A percentile compares a stretch with the other conserved stretches of the same genome.
These are phyloP conservation scores for Haliaeetus leucogaster DNA, from an alignment of 2,113 vertebrate species.

Conservation along the genomic window DNA sequence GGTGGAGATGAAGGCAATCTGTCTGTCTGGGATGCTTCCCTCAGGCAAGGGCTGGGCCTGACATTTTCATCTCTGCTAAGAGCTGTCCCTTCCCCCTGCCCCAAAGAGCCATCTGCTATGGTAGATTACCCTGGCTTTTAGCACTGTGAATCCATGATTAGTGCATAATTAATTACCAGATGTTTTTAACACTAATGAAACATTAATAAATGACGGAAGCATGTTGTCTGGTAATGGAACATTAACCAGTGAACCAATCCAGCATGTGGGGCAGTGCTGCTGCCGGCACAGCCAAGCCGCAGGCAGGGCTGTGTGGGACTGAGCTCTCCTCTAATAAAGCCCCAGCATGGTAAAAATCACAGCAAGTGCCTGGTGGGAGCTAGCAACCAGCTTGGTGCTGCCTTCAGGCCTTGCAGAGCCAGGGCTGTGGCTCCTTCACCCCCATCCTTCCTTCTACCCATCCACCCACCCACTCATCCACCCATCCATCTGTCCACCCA, in stretches of 20 bases:
- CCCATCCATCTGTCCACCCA: too few relatives aligned
- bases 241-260: constrained; percentile 40
- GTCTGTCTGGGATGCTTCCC: background rate
- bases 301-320: background rate
- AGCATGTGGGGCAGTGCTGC: background rate
- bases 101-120: constrained; percentile 42
- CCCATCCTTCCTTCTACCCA: too few relatives aligned
- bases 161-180: constrained; percentile 73
- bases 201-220: constrained; percentile 64
- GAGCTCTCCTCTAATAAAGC: background rate
- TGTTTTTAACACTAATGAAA: constrained; percentile 71
- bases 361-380: background rate
- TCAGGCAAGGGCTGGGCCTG: background rate
- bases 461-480: too few relatives aligned
- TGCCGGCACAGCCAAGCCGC: fast-evolving
- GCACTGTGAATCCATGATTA: constrained; percentile 63
- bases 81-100: constrained; percentile 14
- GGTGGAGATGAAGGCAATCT: background rate
- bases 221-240: constrained; percentile 61
- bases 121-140: constrained; percentile 59
- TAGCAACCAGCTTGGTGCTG: background rate
- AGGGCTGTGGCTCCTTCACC: background rate
- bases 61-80: constrained; percentile 7
- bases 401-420: background rate
- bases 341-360: background rate